Evolutionary conservation across 2,797 vertebrate species (phyloP).

Genomic region (Cossypha polioptera): DNA sequence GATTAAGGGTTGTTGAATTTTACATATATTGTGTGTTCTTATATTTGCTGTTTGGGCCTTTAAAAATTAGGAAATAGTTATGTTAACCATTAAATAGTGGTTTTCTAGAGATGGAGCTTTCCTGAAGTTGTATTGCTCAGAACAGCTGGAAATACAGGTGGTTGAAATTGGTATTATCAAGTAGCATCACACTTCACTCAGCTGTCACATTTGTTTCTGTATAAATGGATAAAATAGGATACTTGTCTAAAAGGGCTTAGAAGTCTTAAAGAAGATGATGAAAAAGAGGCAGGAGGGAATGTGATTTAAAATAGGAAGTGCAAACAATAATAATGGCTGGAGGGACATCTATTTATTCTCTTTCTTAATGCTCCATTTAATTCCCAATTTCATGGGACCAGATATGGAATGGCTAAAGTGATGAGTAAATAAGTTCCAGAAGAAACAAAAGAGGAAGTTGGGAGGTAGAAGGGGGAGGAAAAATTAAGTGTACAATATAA

Average conservation of each 20-base stretch:
- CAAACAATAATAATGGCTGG: background rate
- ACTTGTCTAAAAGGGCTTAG: background rate
- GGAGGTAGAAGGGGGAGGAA: background rate
- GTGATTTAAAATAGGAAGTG: background rate
- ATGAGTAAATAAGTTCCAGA: constrained; percentile 42
- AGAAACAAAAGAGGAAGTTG: constrained; percentile 13
- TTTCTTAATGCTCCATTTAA: constrained; percentile 1
- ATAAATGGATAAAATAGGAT: background rate
- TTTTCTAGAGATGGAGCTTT: background rate
- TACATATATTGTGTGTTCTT: background rate
- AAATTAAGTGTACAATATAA: background rate
- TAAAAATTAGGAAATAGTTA: background rate
- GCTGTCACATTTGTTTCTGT: background rate
- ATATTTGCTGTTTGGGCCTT: background rate
- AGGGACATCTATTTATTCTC: background rate
- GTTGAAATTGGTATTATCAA: background rate
- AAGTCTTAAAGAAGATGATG: background rate
- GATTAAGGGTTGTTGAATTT: background rate
- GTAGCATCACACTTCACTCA: background rate
- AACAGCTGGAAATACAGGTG: background rate
- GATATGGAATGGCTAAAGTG: background rate
- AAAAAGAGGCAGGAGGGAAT: background rate
- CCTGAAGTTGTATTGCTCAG: background rate
- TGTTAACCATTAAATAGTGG: background rate
- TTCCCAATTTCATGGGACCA: constrained; percentile 28